phyloP scores from a whole-genome alignment of 2,797 vertebrate species.

The Siniperca obscura region DNA sequence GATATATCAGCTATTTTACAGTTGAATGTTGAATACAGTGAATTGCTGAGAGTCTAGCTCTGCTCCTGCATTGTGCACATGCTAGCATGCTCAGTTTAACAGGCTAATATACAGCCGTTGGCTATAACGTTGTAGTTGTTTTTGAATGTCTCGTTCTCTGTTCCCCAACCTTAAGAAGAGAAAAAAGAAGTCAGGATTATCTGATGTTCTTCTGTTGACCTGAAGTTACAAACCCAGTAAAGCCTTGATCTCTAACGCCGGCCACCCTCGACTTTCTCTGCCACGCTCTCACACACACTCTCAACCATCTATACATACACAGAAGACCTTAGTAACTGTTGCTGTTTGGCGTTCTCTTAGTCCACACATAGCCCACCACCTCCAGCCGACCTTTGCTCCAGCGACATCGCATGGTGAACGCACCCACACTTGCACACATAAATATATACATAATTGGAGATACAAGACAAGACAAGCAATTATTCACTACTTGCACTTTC shows the following conservation, averaged over 20 bases:
- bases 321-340: slow-evolving; percentile 73
- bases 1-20: too few relatives aligned
- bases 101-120: too few relatives aligned
- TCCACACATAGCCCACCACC: slow-evolving; percentile 56
- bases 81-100: too few relatives aligned
- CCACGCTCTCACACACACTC: slow-evolving; percentile 17
- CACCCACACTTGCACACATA: not conserved
- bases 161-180: not conserved
- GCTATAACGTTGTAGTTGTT: too few relatives aligned
- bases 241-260: slow-evolving; percentile 45
- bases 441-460: not conserved
- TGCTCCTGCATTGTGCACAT: too few relatives aligned
- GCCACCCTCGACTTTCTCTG: slow-evolving; percentile 22
- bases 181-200: slow-evolving; percentile 1
- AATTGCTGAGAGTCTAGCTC: too few relatives aligned
- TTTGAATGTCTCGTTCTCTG: too few relatives aligned
- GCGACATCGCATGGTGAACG: slow-evolving; percentile 3
- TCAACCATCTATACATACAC: slow-evolving; percentile 39
- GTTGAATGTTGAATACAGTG: too few relatives aligned
- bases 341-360: slow-evolving; percentile 67
- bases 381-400: slow-evolving; percentile 48
- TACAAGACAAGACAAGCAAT: not conserved
- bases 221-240: slow-evolving; percentile 32
- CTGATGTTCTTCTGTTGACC: slow-evolving; percentile 45
- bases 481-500: slow-evolving; percentile 15